Conservation (phyloP, 2,797 vertebrate species). For the Esox masquinongy region DNA sequence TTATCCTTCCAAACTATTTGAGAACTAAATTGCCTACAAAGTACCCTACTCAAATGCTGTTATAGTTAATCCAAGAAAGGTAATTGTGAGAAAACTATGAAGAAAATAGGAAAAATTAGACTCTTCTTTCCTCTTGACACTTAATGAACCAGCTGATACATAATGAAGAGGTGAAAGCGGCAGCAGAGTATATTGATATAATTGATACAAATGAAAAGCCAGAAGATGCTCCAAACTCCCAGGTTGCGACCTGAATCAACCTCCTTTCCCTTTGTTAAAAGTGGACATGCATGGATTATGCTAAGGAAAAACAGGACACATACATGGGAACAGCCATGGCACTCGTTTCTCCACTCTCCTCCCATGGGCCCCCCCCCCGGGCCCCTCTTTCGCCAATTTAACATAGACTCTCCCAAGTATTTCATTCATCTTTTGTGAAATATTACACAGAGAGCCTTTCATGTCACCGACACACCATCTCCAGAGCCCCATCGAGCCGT, state of each 20-base stretch:
- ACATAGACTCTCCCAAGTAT: neutral
- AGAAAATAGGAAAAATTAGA: neutral
- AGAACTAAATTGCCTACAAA: neutral
- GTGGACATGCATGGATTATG: neutral
- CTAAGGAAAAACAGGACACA: no score
- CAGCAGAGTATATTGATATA: neutral
- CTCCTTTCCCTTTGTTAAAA: neutral
- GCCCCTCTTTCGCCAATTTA: conserved; percentile 3
- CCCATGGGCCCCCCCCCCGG: neutral
- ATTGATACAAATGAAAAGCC: neutral
- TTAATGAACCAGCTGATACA: neutral
- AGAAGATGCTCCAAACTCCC: neutral
- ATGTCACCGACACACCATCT: neutral
- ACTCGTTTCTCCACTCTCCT: neutral
- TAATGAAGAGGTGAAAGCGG: neutral
- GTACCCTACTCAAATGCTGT: neutral
- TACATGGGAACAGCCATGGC: neutral
- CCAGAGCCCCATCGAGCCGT: neutral
- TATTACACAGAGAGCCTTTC: conserved; percentile 8
- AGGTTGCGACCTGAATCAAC: neutral
- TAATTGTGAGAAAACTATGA: neutral
- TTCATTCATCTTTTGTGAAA: conserved; percentile 4
- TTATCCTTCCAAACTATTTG: neutral
- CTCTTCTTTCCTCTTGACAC: neutral
- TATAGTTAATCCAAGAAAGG: no score